Base-by-base conservation (phyloP, 2,113 vertebrate species). In the Amblyopsis rosae region DNA sequence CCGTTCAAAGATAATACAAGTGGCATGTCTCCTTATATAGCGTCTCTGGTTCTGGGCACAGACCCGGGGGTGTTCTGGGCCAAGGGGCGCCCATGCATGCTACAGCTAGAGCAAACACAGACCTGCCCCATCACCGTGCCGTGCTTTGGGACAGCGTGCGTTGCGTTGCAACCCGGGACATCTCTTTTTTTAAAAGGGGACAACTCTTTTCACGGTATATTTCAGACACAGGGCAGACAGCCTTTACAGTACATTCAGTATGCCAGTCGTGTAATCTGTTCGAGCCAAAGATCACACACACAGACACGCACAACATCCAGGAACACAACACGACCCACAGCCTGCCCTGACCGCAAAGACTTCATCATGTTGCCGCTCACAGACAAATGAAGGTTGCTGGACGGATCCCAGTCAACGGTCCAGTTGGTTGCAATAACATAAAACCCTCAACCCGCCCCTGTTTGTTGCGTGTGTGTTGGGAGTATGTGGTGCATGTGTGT, bases 81-180 rank as follows among this genome's bases (percentile, higher is more conserved):
- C 83, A 86, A 26, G 65, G 84, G 70, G 70, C 84, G 78, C 70
- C 78, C 83, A 86, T 80, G 87, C 89, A 85, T 73, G 73, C 60
- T 72, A 68, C 67, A 83, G 76, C 82, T 65, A 73, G 76, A 88
- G 85, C 82, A 86, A 87, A 88, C 82, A 85, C 9, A 50, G 81
- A 77, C 81, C 75, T 70, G 65, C 73, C 19, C 65, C 66, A 54
- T 68, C 80, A 61, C 17, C 17, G 47, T 70, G 75, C 72, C 78
- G n/a, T 73, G 78, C 78, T 79, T 73, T 11, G 3, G 3, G 9
- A 51, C 6, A 3, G 3, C 35, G 7, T 41, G 35, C 7, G 35
- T 41, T 8, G 35, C 5, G 35, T 41, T 41, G 35, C 5, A 26
- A 41, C 5, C 35, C 35, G 1, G 3, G 4, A 41, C 4, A 6